Evolutionary conservation across 2,797 vertebrate species (phyloP).

Genomic region (Monodelphis domestica): DNA sequence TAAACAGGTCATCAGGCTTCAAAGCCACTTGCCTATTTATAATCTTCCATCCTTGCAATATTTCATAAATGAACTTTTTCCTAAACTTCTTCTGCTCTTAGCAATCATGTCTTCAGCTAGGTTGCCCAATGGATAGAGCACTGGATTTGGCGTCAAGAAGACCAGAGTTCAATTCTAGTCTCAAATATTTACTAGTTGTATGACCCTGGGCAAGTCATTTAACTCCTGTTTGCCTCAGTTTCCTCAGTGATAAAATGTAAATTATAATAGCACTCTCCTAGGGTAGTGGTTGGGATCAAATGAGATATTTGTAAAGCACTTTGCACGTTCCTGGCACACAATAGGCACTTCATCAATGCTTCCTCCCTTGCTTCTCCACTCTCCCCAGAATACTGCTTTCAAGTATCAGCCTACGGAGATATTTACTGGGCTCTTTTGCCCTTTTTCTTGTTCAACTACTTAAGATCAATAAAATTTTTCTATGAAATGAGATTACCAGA

Average conservation of each 20-base stretch:
- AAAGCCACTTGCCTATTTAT: neutral
- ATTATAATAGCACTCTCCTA: neutral
- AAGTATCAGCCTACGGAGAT: neutral
- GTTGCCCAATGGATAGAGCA: neutral
- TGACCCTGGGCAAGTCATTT: too few species aligned
- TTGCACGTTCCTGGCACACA: neutral
- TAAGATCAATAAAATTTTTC: neutral
- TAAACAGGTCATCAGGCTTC: neutral
- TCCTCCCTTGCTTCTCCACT: neutral
- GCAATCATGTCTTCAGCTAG: neutral
- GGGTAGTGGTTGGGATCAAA: neutral
- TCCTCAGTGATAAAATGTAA: neutral
- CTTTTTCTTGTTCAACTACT: neutral
- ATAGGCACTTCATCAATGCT: neutral
- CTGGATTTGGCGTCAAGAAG: neutral
- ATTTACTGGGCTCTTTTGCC: neutral
- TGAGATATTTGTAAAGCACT: neutral
- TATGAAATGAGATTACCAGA: neutral
- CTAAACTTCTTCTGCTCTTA: neutral
- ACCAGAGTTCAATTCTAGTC: neutral
- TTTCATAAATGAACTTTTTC: neutral
- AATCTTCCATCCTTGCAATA: neutral
- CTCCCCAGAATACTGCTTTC: neutral
- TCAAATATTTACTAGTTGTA: neutral
- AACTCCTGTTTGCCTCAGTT: too few species aligned